A percentile compares a stretch with the other conserved stretches of the same genome.
phyloP scores from a whole-genome alignment of 2,888 invertebrate species.

The Vesta saturnalis region DNA sequence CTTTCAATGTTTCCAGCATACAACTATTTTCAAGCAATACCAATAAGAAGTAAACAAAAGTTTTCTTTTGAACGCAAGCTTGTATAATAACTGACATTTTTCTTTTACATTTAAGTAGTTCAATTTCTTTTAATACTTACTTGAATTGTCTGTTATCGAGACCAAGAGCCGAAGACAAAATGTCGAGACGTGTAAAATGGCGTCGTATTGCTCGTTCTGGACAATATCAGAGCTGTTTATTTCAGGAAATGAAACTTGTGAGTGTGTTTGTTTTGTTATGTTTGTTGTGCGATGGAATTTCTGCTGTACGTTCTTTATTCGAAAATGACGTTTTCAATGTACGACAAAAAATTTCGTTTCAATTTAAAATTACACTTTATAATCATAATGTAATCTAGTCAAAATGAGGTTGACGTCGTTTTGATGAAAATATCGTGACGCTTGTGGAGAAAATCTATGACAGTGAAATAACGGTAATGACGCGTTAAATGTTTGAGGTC shows the following conservation, averaged over 20 bases:
- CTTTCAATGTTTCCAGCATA: slow-evolving; percentile 9
- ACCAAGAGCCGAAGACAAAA: slow-evolving; percentile 48
- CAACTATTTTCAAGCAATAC: not conserved
- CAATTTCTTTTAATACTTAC: slow-evolving; percentile 33
- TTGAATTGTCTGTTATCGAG: slow-evolving; percentile 35
- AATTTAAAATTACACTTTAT: no score
- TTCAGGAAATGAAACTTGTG: slow-evolving; percentile 57
- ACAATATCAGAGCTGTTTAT: slow-evolving; percentile 56
- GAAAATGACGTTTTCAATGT: slow-evolving; percentile 29
- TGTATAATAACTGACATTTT: slow-evolving; percentile 25
- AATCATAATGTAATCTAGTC: no score
- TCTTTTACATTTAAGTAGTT: slow-evolving; percentile 24
- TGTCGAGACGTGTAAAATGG: slow-evolving; percentile 51
- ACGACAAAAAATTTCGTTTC: slow-evolving; percentile 17
- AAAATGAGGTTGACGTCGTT: no score
- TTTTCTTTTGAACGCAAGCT: not conserved
- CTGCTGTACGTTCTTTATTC: slow-evolving; percentile 32
- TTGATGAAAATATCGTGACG: not conserved
- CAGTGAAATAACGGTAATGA: slow-evolving; percentile 48
- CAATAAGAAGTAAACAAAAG: slow-evolving; percentile 6
- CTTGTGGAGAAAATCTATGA: not conserved
- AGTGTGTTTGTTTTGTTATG: slow-evolving; percentile 54
- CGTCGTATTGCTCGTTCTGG: slow-evolving; percentile 51
- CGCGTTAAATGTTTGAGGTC: slow-evolving; percentile 56
- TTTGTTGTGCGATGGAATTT: slow-evolving; percentile 50